Base-by-base conservation (phyloP, 2,113 vertebrate genomes). In the Oryzias woworae region DNA sequence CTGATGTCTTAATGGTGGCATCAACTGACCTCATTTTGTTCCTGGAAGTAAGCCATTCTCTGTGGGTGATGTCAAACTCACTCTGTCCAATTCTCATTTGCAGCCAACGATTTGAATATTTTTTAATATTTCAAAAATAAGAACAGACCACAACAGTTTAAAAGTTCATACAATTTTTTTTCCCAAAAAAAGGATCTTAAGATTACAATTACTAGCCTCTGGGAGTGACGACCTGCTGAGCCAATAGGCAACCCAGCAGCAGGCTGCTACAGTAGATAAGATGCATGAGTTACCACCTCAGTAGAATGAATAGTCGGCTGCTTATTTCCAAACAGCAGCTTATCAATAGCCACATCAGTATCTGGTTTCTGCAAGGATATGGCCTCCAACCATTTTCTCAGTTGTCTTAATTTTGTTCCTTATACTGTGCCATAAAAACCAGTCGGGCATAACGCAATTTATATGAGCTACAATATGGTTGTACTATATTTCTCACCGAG, bases 391-490 rank as follows among this genome's bases (percentile, higher is more conserved):
- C 17, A 47, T 54, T 26, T 64, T 20, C 26, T 54, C 43, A 54
- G 62, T 46, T 46, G 7, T 54, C 51, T 53, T 64, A 31, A 64
- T 54, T 64, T 47, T 53, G 24, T 46, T 43, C 51, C 18, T 13
- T 14, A 36, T 26, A 26, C 41, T 18, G 18, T 53, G 42, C 50
- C 50, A 51, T 63, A 63, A 57, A 55, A 70, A 46, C 14, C 42
- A 57, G 28, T 20, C 28, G 7, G 41, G 7, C 7, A 53, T 60
- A 72, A 18, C 13, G 28, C 22, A 55, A 45, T 55, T 58, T 58
- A 54, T 26, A 48, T 54, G 14, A 41, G 67, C 59, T 46, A 22
- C 67, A 43, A 31, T 68, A 48, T 44, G 54, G 50, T 57, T 66
- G 36, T 53, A 48, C 15, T 49, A 20, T 66, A 66, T 70, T 77